These are phyloP conservation scores for Patella caerulea DNA, from an alignment of 2,888 invertebrate genomes.

Conservation along the genomic window DNA sequence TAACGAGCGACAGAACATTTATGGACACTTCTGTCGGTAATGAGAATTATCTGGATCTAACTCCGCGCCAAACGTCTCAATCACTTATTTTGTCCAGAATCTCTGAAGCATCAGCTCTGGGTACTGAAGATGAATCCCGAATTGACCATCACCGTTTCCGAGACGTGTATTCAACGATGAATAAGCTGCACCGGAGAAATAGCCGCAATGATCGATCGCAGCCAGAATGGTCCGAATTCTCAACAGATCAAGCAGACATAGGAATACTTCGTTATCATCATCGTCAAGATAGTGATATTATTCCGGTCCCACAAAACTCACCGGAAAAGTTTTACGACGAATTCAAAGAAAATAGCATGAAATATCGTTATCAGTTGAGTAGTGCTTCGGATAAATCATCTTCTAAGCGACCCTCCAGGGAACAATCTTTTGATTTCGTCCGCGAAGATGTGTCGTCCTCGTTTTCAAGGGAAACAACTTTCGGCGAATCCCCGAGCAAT, in stretches of 20 bases:
- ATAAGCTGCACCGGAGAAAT: neutral
- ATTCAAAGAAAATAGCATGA: neutral
- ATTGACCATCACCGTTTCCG: neutral
- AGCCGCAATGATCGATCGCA: neutral
- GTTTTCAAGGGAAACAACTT: constrained; percentile 4
- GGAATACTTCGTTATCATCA: neutral
- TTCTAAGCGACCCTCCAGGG: neutral
- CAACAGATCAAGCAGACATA: neutral
- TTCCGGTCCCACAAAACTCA: neutral
- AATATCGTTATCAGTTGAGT: neutral
- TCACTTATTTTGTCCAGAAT: neutral
- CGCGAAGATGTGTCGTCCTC: neutral
- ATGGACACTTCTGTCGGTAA: neutral
- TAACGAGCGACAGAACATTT: neutral
- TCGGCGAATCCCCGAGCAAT: neutral
- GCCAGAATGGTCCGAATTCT: neutral
- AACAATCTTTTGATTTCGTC: neutral
- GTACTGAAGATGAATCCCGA: neutral
- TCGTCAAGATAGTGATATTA: neutral
- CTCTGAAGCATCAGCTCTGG: neutral
- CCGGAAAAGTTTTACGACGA: neutral
- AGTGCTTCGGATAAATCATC: neutral
- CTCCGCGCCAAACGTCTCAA: neutral
- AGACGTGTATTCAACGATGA: neutral
- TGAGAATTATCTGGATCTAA: neutral